Conservation (phyloP, 2,888 invertebrate genomes). For the Vanessa cardui region DNA sequence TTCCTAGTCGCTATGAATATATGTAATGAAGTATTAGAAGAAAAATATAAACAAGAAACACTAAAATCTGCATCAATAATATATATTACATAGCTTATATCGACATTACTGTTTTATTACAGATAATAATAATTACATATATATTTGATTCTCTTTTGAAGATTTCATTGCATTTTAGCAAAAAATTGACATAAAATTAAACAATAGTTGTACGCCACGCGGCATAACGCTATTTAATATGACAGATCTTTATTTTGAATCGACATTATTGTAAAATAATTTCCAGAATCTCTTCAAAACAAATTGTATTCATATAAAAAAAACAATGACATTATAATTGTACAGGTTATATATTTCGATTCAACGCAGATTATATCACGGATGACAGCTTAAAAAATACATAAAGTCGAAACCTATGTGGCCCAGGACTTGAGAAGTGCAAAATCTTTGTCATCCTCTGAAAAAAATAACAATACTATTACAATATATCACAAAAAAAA, state of each 20-base stretch:
- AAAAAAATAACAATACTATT: constrained; percentile 47
- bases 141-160: too few relatives aligned
- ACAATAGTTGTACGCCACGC: not conserved
- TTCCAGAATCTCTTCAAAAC: not conserved
- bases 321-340: constrained; percentile 13
- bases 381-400: constrained; percentile 37
- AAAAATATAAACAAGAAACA: not conserved
- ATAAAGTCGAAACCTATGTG: constrained; percentile 56
- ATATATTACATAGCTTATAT: not conserved
- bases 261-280: not conserved
- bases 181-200: too few relatives aligned
- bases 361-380: constrained; percentile 54
- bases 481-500: not conserved
- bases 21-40: not conserved
- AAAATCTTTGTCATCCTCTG: constrained; percentile 75
- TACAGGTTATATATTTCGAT: constrained; percentile 37
- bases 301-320: constrained; percentile 6
- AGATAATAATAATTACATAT: not conserved
- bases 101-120: not conserved
- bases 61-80: not conserved
- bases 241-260: not conserved
- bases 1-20: not conserved
- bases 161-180: too few relatives aligned
- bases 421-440: constrained; percentile 74
- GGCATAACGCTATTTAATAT: not conserved